Percentiles rank a stretch among this genome's conserved stretches.
These are phyloP conservation scores for Brachionus calyciflorus DNA, from an alignment of 1,140 invertebrate species.

Conservation along the genomic window DNA sequence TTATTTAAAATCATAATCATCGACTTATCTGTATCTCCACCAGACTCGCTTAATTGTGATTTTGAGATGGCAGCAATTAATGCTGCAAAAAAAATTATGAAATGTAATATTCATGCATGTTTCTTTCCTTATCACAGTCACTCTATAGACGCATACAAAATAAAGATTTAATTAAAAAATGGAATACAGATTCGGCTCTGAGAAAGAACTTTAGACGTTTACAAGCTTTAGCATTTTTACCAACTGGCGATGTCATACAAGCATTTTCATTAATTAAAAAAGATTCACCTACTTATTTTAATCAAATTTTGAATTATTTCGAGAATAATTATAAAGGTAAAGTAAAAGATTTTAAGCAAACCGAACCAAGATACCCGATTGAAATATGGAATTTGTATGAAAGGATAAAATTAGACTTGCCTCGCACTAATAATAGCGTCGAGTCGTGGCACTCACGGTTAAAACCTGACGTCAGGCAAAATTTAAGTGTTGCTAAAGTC, in stretches of 20 bases:
- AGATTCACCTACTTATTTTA: not conserved
- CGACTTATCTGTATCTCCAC: not conserved
- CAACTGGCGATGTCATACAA: not conserved
- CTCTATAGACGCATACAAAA: not conserved
- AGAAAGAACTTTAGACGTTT: slow-evolving; percentile 9
- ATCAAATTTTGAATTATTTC: not conserved
- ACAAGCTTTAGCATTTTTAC: not conserved
- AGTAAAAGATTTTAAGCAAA: no score
- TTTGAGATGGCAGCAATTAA: not conserved
- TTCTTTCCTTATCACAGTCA: not conserved
- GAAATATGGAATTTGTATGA: not conserved
- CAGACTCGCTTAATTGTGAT: not conserved
- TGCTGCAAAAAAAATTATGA: not conserved
- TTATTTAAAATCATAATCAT: not conserved
- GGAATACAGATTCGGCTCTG: not conserved
- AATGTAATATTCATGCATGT: slow-evolving; percentile 2
- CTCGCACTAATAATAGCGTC: not conserved
- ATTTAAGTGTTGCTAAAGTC: no score
- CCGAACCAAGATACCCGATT: not conserved
- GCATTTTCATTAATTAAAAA: not conserved
- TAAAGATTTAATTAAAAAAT: not conserved
- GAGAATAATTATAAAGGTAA: not conserved
- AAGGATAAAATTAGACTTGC: not conserved
- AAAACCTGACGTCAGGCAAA: not conserved
- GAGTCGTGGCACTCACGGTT: not conserved